Conservation (phyloP, 2,888 invertebrate species). For the Caenorhabditis virilis region DNA sequence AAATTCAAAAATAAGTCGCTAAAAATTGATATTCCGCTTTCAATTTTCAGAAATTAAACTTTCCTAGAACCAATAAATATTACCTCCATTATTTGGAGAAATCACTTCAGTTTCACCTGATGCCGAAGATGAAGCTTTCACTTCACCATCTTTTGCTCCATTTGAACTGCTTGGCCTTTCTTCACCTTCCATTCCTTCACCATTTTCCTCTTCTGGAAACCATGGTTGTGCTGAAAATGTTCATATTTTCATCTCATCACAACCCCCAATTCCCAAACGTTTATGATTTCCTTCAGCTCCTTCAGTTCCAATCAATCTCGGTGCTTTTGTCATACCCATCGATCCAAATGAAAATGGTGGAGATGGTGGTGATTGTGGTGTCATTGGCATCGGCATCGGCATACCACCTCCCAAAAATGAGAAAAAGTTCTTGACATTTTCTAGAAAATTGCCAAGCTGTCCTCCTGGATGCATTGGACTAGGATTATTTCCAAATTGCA, state of each 20-base stretch:
- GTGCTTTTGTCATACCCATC: not conserved
- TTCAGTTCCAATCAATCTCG: constrained; percentile 20
- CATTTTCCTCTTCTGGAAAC: constrained; percentile 16
- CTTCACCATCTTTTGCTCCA: constrained; percentile 9
- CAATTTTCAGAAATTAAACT: no score
- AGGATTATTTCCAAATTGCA: constrained; percentile 40
- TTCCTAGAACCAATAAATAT: no score
- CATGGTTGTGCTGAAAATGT: constrained; percentile 27
- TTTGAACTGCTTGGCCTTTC: not conserved
- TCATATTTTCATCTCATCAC: not conserved
- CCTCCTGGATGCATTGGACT: constrained; percentile 44
- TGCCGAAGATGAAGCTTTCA: not conserved
- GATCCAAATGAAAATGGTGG: not conserved
- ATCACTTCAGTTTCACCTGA: constrained; percentile 2
- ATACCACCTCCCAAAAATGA: constrained; percentile 36
- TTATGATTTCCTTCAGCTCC: constrained; percentile 15
- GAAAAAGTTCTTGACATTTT: constrained; percentile 46
- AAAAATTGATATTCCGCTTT: no score
- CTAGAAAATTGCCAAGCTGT: constrained; percentile 45
- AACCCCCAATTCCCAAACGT: constrained; percentile 6
- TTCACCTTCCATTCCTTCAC: not conserved
- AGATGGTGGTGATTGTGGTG: constrained; percentile 18
- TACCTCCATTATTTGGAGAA: constrained; percentile 13
- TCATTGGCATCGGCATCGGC: constrained; percentile 43
- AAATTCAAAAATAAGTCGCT: no score